phyloP scores from a whole-genome alignment of 2,888 invertebrate species.

The Andrena camellia region DNA sequence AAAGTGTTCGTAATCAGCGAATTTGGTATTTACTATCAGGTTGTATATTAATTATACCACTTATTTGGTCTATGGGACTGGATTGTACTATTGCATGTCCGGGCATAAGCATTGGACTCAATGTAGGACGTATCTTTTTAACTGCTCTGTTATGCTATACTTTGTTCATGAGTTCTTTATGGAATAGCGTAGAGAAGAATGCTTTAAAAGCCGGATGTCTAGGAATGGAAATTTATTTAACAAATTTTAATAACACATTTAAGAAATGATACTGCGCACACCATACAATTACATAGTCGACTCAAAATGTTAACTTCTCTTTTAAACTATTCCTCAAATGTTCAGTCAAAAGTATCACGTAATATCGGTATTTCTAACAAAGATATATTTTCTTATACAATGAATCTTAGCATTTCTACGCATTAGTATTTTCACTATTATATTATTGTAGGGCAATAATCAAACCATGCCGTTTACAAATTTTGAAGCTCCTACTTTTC shows the following conservation, averaged over 20 bases:
- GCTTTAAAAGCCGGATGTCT: slow-evolving; percentile 91
- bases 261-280: slow-evolving; percentile 40
- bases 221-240: slow-evolving; percentile 88
- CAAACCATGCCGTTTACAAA: slow-evolving; percentile 8
- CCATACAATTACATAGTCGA: neutral
- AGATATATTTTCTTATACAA: slow-evolving; percentile 50
- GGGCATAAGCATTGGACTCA: slow-evolving; percentile 85
- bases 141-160: slow-evolving; percentile 89
- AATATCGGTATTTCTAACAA: slow-evolving; percentile 7
- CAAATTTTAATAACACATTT: slow-evolving; percentile 72
- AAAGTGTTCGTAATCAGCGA: slow-evolving; percentile 86
- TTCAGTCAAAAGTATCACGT: slow-evolving; percentile 21
- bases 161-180: slow-evolving; percentile 92
- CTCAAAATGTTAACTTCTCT: slow-evolving; percentile 1
- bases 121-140: slow-evolving; percentile 88
- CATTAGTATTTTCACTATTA: slow-evolving; percentile 24
- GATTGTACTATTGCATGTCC: slow-evolving; percentile 75
- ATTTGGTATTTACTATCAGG: slow-evolving; percentile 87
- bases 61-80: slow-evolving; percentile 80
- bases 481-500: slow-evolving; percentile 1
- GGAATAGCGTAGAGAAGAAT: slow-evolving; percentile 93
- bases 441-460: slow-evolving; percentile 53
- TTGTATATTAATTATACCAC: slow-evolving; percentile 85
- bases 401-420: slow-evolving; percentile 36
- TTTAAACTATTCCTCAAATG: slow-evolving; percentile 24